phyloP scores from a whole-genome alignment of 2,888 invertebrate genomes.

The Athalia rosae region DNA sequence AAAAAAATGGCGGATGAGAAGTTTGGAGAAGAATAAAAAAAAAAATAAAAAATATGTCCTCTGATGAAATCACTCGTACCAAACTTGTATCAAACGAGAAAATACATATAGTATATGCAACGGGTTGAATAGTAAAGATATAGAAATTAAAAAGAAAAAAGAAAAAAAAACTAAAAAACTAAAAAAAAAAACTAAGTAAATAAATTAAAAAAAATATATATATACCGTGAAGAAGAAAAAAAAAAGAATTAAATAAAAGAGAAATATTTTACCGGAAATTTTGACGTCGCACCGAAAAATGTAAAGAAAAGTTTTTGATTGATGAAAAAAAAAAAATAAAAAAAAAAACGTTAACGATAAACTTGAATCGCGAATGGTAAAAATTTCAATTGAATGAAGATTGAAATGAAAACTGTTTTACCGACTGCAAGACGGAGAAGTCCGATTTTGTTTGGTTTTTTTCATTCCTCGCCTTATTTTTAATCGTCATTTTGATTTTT shows the following conservation, averaged over 20 bases:
- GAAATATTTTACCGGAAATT: too few relatives aligned
- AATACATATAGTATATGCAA: constrained; percentile 3
- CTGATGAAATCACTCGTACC: constrained; percentile 33
- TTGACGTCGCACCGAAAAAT: too few relatives aligned
- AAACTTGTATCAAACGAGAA: constrained; percentile 12
- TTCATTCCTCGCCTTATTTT: constrained; percentile 49
- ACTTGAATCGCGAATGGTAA: too few relatives aligned
- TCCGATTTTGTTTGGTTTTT: constrained; percentile 67
- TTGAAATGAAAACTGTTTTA: constrained; percentile 61
- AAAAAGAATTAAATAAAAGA: constrained; percentile 29
- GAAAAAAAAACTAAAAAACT: too few relatives aligned
- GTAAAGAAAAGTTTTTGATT: too few relatives aligned
- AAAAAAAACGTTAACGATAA: too few relatives aligned
- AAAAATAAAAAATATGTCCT: constrained; percentile 4
- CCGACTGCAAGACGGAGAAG: constrained; percentile 71
- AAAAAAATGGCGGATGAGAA: not conserved
- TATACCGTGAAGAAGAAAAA: constrained; percentile 47
- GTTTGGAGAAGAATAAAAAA: not conserved
- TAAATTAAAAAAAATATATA: constrained; percentile 43
- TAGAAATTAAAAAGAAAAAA: constrained; percentile 22
- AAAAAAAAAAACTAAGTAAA: constrained; percentile 36
- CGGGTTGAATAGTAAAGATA: not conserved
- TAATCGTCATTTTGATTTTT: not conserved
- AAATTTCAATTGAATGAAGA: too few relatives aligned
- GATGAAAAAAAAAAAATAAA: too few relatives aligned